Evolutionary conservation across 2,113 vertebrate genomes (phyloP).

Genomic region (Hypanus sabinus): DNA sequence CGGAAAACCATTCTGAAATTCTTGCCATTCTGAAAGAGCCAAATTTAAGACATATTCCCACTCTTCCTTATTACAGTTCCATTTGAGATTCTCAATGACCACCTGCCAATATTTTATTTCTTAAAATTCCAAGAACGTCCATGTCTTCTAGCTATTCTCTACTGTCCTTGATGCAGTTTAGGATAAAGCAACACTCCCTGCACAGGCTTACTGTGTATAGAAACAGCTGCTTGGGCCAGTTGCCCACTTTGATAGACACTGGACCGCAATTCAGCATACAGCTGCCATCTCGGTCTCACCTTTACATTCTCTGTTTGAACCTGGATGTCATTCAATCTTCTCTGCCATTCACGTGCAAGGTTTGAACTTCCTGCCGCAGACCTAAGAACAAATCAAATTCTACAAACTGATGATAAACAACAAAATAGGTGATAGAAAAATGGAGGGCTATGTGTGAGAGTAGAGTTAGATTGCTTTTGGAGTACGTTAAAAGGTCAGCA

Average conservation of each 20-base stretch:
- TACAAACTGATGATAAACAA: no score
- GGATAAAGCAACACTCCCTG: background rate
- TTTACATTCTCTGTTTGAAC: constrained; percentile 61
- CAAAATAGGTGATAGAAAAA: no score
- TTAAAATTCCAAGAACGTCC: background rate
- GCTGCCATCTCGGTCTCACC: constrained; percentile 46
- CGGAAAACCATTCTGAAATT: background rate
- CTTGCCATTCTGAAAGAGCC: background rate
- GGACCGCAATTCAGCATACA: background rate
- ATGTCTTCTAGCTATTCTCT: background rate
- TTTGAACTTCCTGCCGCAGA: constrained; percentile 59
- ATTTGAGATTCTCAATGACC: background rate
- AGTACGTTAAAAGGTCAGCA: no score
- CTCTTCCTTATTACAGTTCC: no score
- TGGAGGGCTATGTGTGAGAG: no score
- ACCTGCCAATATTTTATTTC: background rate
- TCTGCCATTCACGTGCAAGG: constrained; percentile 65
- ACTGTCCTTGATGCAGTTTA: no score
- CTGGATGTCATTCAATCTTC: constrained; percentile 60
- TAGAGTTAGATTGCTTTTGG: no score
- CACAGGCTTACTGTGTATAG: background rate
- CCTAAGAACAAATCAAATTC: constrained; percentile 45
- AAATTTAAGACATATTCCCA: background rate
- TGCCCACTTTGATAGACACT: background rate
- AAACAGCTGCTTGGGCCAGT: background rate